A percentile compares a stretch with the other conserved stretches of the same genome.
phyloP scores from a whole-genome alignment of 2,888 invertebrate genomes.

The Caenorhabditis sulstoni region DNA sequence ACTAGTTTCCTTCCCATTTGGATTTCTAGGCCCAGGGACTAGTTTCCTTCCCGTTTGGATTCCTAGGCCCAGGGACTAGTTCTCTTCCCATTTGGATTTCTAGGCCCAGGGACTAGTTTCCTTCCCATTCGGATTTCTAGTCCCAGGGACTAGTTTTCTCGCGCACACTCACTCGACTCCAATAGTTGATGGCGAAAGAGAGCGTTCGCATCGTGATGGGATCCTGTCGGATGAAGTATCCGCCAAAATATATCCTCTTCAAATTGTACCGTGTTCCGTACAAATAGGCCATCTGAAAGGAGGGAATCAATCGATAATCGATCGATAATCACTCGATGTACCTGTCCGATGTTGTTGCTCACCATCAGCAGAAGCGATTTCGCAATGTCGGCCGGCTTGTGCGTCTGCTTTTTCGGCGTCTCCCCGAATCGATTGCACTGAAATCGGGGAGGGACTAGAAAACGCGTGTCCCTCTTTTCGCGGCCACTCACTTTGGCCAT shows the following conservation, averaged over 20 bases:
- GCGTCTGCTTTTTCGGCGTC: constrained; percentile 19
- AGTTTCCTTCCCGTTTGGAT: too few relatives aligned
- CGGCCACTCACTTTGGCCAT: constrained; percentile 84
- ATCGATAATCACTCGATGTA: constrained; percentile 12
- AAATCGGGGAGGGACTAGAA: constrained; percentile 2
- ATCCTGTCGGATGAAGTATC: constrained; percentile 87
- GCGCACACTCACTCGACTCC: constrained; percentile 86
- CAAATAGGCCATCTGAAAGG: constrained; percentile 85
- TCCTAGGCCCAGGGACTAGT: too few relatives aligned
- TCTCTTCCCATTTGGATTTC: too few relatives aligned
- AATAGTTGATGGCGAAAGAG: constrained; percentile 86
- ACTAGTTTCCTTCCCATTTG: too few relatives aligned
- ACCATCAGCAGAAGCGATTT: constrained; percentile 85
- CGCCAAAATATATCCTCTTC: constrained; percentile 86
- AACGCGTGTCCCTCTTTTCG: not conserved
- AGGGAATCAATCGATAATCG: too few relatives aligned
- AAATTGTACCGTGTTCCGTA: constrained; percentile 85
- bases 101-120: too few relatives aligned
- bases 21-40: too few relatives aligned
- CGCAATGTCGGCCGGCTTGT: constrained; percentile 81
- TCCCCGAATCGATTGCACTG: constrained; percentile 50
- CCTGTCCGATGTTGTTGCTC: constrained; percentile 86
- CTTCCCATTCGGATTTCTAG: too few relatives aligned
- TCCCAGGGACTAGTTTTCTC: too few relatives aligned
- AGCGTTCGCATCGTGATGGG: constrained; percentile 87